Base-by-base conservation (phyloP, 2,113 vertebrate species). In the Charadrius vociferus region DNA sequence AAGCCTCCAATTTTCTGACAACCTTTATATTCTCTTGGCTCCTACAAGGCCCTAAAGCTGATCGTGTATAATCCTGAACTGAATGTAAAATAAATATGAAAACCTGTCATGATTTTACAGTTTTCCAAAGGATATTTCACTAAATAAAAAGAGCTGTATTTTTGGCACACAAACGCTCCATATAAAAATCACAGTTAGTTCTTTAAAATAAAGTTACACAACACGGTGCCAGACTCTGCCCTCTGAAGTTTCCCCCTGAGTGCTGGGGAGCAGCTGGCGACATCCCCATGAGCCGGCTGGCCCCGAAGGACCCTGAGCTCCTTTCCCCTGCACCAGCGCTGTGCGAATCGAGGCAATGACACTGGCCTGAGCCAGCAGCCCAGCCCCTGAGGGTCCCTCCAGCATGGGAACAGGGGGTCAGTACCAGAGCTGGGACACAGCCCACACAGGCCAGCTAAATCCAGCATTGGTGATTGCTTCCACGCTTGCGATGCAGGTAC, bases 1-100 rank as follows among this genome's bases (percentile, higher is more conserved):
- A 95, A 96, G 90, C 87, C 97, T 93, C 95, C 95, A 81, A 82
- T 97, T 97, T 98, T 96, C 92, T 97, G 96, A 96, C 94, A 97
- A 96, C 93, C 90, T 97, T 97, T 97, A 97, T 96, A 96, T 94
- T 97, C 96, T 96, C 90, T 93, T 97, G 95, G 96, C 92, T 97
- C 86, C 93, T 93, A 81, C 83, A 92, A 93, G 94, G 93, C 90
- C 96, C 92, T 97, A 95, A 94, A 97, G 91, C 95, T 97, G 94
- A 97, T 97, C 30, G 7, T 80, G 66, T 90, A 87, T 95, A 97
- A 96, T 97, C 96, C 96, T 96, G 94, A 96, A 84, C 82, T 87
- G 94, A 95, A 96, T 95, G 73, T 83, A 96, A 97, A 97, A 96
- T 95, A 97, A 97, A 97, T 95, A 97, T 16, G 12, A 96, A 97